These are phyloP conservation scores for Erynnis tages DNA, from an alignment of 2,888 invertebrate genomes.

Conservation along the genomic window DNA sequence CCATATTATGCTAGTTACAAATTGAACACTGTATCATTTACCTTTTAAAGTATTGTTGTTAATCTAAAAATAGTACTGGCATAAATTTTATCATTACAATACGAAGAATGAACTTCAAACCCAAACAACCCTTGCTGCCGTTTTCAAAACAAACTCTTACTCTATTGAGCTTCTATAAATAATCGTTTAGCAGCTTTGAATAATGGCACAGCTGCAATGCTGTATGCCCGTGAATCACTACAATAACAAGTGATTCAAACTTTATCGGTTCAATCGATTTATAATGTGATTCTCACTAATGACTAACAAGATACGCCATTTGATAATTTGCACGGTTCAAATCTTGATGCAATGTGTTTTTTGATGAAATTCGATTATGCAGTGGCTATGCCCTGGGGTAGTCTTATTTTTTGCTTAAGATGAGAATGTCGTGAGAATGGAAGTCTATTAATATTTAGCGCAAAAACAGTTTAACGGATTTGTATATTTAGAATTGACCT, in stretches of 20 bases:
- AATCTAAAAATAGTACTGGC: too few relatives aligned
- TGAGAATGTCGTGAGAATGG: too few relatives aligned
- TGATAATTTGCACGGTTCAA: constrained; percentile 5
- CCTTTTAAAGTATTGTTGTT: too few relatives aligned
- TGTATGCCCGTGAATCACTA: constrained; percentile 11
- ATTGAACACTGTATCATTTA: too few relatives aligned
- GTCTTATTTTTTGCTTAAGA: too few relatives aligned
- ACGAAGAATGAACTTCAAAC: constrained; percentile 21
- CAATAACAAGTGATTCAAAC: constrained; percentile 32
- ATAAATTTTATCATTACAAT: too few relatives aligned
- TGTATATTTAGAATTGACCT: too few relatives aligned
- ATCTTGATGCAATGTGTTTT: not conserved
- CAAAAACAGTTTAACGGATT: too few relatives aligned
- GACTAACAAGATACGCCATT: constrained; percentile 13
- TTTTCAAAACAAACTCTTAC: constrained; percentile 17
- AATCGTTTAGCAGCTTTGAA: constrained; percentile 14
- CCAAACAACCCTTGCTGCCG: constrained; percentile 10
- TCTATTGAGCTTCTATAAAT: constrained; percentile 20
- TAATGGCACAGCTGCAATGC: constrained; percentile 20
- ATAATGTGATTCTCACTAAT: constrained; percentile 19
- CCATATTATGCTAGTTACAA: too few relatives aligned
- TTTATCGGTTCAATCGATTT: constrained; percentile 30
- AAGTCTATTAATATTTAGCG: too few relatives aligned
- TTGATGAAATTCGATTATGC: too few relatives aligned
- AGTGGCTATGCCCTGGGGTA: too few relatives aligned